Percentiles rank a stretch among this genome's conserved stretches.
These are phyloP conservation scores for Drymodes brunneopygia DNA, from an alignment of 2,113 vertebrate species.

Conservation along the genomic window DNA sequence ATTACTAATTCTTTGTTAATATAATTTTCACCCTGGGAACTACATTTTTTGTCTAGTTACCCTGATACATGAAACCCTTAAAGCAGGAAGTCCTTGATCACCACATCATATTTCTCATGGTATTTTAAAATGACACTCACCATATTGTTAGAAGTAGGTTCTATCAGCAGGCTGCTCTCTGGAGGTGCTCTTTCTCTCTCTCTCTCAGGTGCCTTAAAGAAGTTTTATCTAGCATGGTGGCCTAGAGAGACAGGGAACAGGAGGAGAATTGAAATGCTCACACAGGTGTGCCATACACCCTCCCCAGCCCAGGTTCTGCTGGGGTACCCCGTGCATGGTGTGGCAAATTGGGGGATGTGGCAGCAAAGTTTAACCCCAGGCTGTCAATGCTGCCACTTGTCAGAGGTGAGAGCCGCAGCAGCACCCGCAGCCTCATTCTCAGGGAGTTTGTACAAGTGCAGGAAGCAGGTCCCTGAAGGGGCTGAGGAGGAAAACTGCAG, in stretches of 20 bases:
- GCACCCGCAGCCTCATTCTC: background rate
- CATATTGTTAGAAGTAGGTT: slow-evolving; percentile 37
- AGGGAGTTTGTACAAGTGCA: slow-evolving; percentile 70
- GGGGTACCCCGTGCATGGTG: background rate
- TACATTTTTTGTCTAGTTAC: slow-evolving; percentile 64
- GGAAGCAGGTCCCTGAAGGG: slow-evolving; percentile 71
- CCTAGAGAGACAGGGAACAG: background rate
- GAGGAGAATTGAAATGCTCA: background rate
- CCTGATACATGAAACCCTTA: slow-evolving; percentile 58
- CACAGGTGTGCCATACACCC: background rate
- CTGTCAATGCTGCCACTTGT: background rate
- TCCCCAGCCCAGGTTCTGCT: background rate
- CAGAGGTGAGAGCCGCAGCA: background rate
- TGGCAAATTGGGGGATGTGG: background rate
- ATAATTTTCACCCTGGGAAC: slow-evolving; percentile 69
- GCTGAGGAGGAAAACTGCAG: slow-evolving; percentile 59
- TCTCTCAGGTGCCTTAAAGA: slow-evolving; percentile 52
- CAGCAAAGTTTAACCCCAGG: background rate
- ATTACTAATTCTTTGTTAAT: slow-evolving; percentile 73
- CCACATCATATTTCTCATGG: slow-evolving; percentile 34
- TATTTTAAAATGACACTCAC: slow-evolving; percentile 53
- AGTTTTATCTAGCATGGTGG: slow-evolving; percentile 52
- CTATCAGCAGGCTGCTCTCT: slow-evolving; percentile 41
- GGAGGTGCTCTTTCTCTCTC: background rate
- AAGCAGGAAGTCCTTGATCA: slow-evolving; percentile 50